These are phyloP conservation scores for Pantelozetes paolii DNA, from an alignment of 2,888 invertebrate species.

Conservation along the genomic window DNA sequence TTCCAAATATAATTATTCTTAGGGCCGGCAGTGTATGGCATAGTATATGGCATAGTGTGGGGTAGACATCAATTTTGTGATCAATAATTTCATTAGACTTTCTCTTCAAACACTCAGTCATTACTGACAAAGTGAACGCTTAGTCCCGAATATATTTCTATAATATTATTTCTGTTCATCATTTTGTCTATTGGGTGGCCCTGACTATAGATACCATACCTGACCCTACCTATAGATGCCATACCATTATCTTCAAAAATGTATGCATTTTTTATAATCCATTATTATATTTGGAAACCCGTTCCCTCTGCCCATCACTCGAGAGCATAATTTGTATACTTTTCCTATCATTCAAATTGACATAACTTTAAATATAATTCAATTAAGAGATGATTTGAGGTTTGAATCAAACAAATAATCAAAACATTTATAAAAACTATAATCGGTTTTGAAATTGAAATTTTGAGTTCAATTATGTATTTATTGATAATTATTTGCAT, in stretches of 20 bases:
- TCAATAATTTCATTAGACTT: constrained; percentile 25
- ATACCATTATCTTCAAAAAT: neutral
- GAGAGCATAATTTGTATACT: constrained; percentile 2
- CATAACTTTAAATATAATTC: neutral
- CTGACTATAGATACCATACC: neutral
- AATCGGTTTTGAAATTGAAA: too few relatives aligned
- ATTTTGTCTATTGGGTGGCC: constrained; percentile 15
- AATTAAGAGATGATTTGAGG: neutral
- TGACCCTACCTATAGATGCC: neutral
- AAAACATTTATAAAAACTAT: too few relatives aligned
- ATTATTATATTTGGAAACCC: neutral
- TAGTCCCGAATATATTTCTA: too few relatives aligned
- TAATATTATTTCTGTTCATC: too few relatives aligned
- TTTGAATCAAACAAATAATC: too few relatives aligned
- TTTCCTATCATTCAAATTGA: neutral
- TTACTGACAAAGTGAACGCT: too few relatives aligned
- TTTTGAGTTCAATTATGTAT: too few relatives aligned
- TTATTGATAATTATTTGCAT: too few relatives aligned
- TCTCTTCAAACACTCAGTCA: too few relatives aligned
- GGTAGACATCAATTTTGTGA: constrained; percentile 2
- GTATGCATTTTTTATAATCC: neutral
- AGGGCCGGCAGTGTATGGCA: neutral
- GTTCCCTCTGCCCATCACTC: neutral
- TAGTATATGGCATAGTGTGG: neutral
- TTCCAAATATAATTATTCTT: neutral